Conservation (phyloP, 2,113 vertebrate genomes). For the Takifugu bimaculatus region DNA sequence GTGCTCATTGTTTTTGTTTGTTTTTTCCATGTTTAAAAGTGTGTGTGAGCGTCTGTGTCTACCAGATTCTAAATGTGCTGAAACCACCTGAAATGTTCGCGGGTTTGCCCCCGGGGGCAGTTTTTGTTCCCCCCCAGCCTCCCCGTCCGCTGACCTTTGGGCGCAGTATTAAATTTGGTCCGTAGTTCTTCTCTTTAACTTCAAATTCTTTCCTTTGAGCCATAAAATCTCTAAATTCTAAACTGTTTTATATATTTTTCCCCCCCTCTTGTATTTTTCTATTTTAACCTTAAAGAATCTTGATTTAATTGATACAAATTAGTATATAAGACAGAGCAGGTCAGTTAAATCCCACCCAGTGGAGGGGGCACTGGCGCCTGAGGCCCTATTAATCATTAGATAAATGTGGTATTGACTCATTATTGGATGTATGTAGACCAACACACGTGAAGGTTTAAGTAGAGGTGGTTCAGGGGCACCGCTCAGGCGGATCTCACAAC, state of each 20-base stretch:
- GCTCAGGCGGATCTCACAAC: too few relatives aligned
- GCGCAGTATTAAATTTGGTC: conserved; percentile 49
- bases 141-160: conserved; percentile 25
- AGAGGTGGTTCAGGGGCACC: too few relatives aligned
- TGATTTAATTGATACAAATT: conserved; percentile 60
- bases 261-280: conserved; percentile 40
- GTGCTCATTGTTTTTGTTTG: conserved; percentile 12
- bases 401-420: too few relatives aligned
- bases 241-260: conserved; percentile 31
- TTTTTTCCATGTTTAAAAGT: conserved; percentile 21
- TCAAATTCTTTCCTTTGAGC: conserved; percentile 10
- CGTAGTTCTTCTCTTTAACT: background rate
- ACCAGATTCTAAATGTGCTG: conserved; percentile 29
- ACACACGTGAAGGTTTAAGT: too few relatives aligned
- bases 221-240: conserved; percentile 32
- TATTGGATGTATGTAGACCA: too few relatives aligned
- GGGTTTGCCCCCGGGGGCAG: conserved; percentile 10
- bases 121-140: background rate
- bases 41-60: conserved; percentile 16
- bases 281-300: conserved; percentile 33
- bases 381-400: too few relatives aligned
- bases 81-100: background rate
- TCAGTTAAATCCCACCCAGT: too few relatives aligned
- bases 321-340: conserved; percentile 46
- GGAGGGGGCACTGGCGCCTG: too few relatives aligned